Evolutionary conservation across 2,797 vertebrate species (phyloP), one percentile per base, ranked within the genome.

Genomic region (Notolepis coatsorum): DNA sequence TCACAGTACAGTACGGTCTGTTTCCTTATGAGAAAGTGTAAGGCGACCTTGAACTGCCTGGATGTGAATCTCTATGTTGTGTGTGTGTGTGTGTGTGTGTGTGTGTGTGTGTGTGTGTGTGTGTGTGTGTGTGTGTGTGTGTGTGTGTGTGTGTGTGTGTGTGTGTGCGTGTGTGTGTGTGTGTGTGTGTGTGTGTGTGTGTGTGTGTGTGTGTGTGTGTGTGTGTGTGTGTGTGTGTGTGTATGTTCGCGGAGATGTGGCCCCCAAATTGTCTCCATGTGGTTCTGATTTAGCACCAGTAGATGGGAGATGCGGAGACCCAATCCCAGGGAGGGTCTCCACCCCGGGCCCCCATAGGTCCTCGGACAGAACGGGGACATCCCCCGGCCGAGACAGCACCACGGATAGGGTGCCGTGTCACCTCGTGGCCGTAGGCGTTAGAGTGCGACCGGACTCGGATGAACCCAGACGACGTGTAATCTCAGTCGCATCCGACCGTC

Each of bases 41-140:
- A 80, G 60, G 70, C 71, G 79, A 82, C 73, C 75, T 80, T 76
- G 61, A 68, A 65, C 66, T 65, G 71, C 56, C 57, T 63, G 42
- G n/a, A 59, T 75, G 61, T 59, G 50, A 55, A 54, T 69, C 61
- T 21, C 33, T 42, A 33, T 31, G 30, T 25, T 54, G 41, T 77
- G 38, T 78, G 30, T 59, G 28, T 55, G 43, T n/a, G n/a, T n/a
- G n/a, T n/a, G n/a, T n/a, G n/a, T n/a, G n/a, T n/a, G n/a, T n/a
- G n/a, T n/a, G n/a, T n/a, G n/a, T n/a, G n/a, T n/a, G n/a, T n/a
- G n/a, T n/a, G n/a, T n/a, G n/a, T n/a, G n/a, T n/a, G n/a, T n/a
- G n/a, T n/a, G n/a, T n/a, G n/a, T n/a, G n/a, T n/a, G n/a, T n/a
- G n/a, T n/a, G n/a, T n/a, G n/a, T n/a, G n/a, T n/a, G n/a, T n/a